Conservation (phyloP, 1,140 invertebrate species). For the Goniozus legneri region DNA sequence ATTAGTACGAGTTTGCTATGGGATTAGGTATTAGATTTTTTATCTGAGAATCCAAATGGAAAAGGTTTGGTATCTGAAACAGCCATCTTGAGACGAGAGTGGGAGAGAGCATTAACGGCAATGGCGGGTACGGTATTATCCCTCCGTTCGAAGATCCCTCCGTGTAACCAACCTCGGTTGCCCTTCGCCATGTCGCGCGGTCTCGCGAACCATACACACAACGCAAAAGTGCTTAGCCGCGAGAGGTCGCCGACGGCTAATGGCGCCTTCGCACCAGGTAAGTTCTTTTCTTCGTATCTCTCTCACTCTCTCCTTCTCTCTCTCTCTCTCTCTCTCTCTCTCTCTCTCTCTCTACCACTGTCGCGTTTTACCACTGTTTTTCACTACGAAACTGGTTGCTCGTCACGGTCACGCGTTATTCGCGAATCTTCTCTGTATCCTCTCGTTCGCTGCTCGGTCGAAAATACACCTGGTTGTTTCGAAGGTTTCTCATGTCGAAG, state of each 20-base stretch:
- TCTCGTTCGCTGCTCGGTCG: no score
- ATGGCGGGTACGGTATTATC: conserved; percentile 25
- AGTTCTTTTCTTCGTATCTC: conserved; percentile 16
- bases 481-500: no score
- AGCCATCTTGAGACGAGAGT: conserved; percentile 30
- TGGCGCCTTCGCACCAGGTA: conserved; percentile 14
- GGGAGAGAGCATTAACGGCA: conserved; percentile 26
- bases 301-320: conserved; percentile 4
- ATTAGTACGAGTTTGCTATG: no score
- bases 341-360: background rate
- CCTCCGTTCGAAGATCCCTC: conserved; percentile 1
- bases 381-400: no score
- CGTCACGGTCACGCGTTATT: no score
- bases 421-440: no score
- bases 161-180: conserved; percentile 2
- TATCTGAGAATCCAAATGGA: no score
- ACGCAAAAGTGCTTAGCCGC: conserved; percentile 16
- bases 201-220: no score
- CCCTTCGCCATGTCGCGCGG: no score
- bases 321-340: background rate
- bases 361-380: no score
- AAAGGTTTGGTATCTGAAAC: conserved; percentile 22
- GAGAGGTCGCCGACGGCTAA: conserved; percentile 13
- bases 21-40: no score
- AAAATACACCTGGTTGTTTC: no score